Base-by-base conservation (phyloP, 2,797 vertebrate species). In the Neosilurus hyrtlii region DNA sequence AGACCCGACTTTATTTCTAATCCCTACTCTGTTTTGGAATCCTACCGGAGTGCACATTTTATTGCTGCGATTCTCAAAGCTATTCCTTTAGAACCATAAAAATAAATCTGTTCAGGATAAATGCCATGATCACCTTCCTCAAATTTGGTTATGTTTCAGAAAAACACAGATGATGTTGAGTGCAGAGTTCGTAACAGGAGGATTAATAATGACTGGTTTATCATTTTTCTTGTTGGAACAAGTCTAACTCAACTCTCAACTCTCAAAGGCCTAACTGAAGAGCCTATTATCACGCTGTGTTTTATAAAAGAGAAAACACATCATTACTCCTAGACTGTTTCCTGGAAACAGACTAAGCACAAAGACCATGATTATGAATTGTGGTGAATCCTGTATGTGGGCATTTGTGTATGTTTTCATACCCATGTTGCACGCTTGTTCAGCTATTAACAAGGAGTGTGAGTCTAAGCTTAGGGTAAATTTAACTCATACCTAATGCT, bases 301-400 rank as follows among this genome's bases (percentile, higher is more conserved):
- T 76, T 61, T 61, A 76, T 15, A 61, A 18, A 14, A 74, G 10
- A 35, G 26, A 49, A 77, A 77, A 62, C 57, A 76, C 11, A 9
- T 51, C 9, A 81, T 72, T 18, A 81, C 49, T 80, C 11, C 24
- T 63, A 12, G 73, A 70, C 56, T 75, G 52, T 73, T 79, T 76
- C 52, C 57, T 73, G 70, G 75, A 72, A 72, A 78, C 67, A 14
- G 75, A 72, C 9, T 24, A 63, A 37, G 20, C 57, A 72, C 67
- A 79, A 83, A 79, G 43, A 71, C 16, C 52, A 51, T 24, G 49
- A 3, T 43, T 65, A 9, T 52, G 26, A 83, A 52, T 30, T 59
- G 73, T 16, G n/a, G 54, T 70, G 37, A 14, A 78, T 70, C 11
- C 35, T 63, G 37, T 75, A 51, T 10, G 62, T 51, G 26, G 1